Conservation (phyloP, 2,888 invertebrate genomes). For the Mythimna ferrago region DNA sequence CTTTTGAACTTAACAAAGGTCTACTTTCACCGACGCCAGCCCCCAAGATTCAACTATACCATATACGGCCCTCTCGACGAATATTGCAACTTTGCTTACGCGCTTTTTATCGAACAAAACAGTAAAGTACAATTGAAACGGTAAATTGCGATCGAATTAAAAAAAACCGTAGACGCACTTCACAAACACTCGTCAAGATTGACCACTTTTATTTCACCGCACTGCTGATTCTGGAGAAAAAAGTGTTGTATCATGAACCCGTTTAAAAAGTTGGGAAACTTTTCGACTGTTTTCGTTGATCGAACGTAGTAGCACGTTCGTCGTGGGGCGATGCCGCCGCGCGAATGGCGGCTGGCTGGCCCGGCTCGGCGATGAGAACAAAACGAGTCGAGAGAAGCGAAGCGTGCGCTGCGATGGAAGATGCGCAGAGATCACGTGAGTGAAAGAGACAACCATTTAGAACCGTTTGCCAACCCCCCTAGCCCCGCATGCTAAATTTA, state of each 20-base stretch:
- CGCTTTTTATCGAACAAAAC: conserved; percentile 86
- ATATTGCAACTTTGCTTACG: conserved; percentile 83
- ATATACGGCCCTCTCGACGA: conserved; percentile 85
- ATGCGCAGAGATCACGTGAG: conserved; percentile 60
- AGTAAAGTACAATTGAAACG: conserved; percentile 89
- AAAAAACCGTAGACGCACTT: conserved; percentile 80
- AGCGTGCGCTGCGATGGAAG: conserved; percentile 76
- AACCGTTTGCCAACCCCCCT: conserved; percentile 78
- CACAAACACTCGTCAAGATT: conserved; percentile 79
- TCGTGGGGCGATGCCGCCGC: conserved; percentile 80
- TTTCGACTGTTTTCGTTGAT: conserved; percentile 81
- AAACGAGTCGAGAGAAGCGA: conserved; percentile 76
- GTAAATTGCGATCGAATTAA: conserved; percentile 83
- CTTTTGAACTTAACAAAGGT: conserved; percentile 90
- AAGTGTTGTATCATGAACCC: conserved; percentile 77
- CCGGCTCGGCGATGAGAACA: conserved; percentile 70
- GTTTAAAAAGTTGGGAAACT: conserved; percentile 85
- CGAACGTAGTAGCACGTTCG: conserved; percentile 75
- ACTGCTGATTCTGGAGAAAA: conserved; percentile 76
- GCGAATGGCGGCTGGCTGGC: conserved; percentile 68
- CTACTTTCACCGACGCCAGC: conserved; percentile 88
- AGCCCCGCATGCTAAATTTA: conserved; percentile 75
- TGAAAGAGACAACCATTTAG: conserved; percentile 67
- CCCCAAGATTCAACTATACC: conserved; percentile 83
- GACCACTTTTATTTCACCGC: conserved; percentile 81